Conservation (phyloP, 64 coral and sea anemone species). For the Stichodactyla mertensii region DNA sequence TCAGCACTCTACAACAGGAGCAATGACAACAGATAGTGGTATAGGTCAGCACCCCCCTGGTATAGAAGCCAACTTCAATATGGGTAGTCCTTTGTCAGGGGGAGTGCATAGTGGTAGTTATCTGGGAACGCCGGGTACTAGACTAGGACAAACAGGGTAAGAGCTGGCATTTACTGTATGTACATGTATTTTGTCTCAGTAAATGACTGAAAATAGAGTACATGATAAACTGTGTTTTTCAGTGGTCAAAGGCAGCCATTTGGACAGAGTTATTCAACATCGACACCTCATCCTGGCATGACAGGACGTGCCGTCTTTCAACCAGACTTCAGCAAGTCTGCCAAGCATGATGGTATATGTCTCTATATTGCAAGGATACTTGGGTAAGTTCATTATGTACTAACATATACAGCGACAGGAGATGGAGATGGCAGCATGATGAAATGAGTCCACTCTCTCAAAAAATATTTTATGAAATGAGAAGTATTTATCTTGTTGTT, state of each 20-base stretch:
- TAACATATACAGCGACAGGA: too few relatives aligned
- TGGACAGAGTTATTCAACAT: slow-evolving; percentile 50
- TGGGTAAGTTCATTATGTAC: slow-evolving; percentile 33
- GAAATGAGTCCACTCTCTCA: too few relatives aligned
- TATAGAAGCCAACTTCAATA: slow-evolving; percentile 25
- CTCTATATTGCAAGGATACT: slow-evolving; percentile 88
- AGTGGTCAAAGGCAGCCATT: slow-evolving; percentile 21
- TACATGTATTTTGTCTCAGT: too few relatives aligned
- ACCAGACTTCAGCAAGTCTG: slow-evolving; percentile 81
- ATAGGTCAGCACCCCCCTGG: slow-evolving; percentile 1
- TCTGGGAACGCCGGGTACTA: slow-evolving; percentile 33
- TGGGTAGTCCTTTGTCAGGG: slow-evolving; percentile 34
- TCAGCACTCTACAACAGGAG: slow-evolving; percentile 28
- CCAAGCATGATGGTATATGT: slow-evolving; percentile 80
- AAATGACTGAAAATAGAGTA: not conserved
- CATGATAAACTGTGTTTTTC: not conserved
- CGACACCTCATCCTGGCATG: slow-evolving; percentile 64
- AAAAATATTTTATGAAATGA: too few relatives aligned
- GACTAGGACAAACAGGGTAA: not conserved
- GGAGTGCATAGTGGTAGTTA: slow-evolving; percentile 62
- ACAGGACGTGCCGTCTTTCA: slow-evolving; percentile 66
- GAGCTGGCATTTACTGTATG: too few relatives aligned
- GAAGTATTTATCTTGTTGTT: too few relatives aligned
- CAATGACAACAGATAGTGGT: slow-evolving; percentile 22
- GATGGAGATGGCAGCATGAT: too few relatives aligned